Conservation (phyloP, 1,140 invertebrate genomes). For the Polypedilum vanderplanki region DNA sequence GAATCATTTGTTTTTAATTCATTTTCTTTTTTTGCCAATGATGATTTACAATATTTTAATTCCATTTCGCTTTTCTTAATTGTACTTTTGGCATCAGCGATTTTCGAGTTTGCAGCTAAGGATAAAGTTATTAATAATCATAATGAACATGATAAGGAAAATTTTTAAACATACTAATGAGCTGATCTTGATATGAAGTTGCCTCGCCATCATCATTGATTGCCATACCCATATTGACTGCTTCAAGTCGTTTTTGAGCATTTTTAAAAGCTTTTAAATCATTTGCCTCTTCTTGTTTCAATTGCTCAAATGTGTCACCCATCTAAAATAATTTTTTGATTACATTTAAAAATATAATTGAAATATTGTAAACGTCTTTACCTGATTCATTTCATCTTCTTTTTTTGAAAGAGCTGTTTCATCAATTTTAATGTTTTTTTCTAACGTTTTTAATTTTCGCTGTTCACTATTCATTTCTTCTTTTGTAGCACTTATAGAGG, state of each 20-base stretch:
- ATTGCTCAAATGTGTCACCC: slow-evolving; percentile 58
- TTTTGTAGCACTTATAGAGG: slow-evolving; percentile 59
- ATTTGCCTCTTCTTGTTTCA: slow-evolving; percentile 59
- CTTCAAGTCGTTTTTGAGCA: slow-evolving; percentile 75
- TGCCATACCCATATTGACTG: slow-evolving; percentile 73
- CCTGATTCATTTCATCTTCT: slow-evolving; percentile 58
- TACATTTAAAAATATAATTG: not conserved
- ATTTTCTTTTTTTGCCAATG: slow-evolving; percentile 59
- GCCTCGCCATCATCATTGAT: slow-evolving; percentile 71
- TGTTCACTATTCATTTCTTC: slow-evolving; percentile 63
- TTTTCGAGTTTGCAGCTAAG: slow-evolving; percentile 64
- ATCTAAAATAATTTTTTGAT: slow-evolving; percentile 38
- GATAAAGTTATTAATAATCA: slow-evolving; percentile 32
- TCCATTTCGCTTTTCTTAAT: slow-evolving; percentile 72
- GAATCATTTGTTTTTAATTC: slow-evolving; percentile 64
- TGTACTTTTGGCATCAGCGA: slow-evolving; percentile 71
- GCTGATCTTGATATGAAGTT: slow-evolving; percentile 81
- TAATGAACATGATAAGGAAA: not conserved
- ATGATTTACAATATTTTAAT: slow-evolving; percentile 59
- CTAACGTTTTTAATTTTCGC: slow-evolving; percentile 61
- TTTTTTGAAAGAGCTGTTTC: slow-evolving; percentile 57
- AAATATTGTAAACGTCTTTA: slow-evolving; percentile 35
- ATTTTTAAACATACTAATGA: slow-evolving; percentile 58
- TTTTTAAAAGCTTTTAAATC: slow-evolving; percentile 61
- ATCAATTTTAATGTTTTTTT: slow-evolving; percentile 65